A percentile compares a stretch with the other conserved stretches of the same genome.
phyloP scores from a whole-genome alignment of 23 tunicate genomes.

The Botrylloides violaceus region DNA sequence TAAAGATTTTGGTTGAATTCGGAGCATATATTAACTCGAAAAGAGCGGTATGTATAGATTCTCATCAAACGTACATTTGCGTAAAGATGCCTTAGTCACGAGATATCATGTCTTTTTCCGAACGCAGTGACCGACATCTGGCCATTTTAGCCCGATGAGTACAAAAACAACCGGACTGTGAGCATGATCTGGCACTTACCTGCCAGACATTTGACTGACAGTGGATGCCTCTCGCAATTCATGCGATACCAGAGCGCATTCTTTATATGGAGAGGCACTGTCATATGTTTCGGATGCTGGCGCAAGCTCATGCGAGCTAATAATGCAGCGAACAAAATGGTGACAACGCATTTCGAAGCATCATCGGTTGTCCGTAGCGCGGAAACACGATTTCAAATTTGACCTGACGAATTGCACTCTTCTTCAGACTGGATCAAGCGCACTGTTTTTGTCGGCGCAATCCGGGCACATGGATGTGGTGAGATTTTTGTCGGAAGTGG shows the following conservation, averaged over 20 bases:
- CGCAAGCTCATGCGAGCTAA: no score
- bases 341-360: background rate
- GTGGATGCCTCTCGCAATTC: no score
- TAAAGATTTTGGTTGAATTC: constrained; percentile 27
- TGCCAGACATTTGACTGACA: no score
- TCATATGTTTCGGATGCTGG: no score
- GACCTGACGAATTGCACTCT: no score
- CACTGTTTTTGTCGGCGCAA: constrained; percentile 67
- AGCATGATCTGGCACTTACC: no score
- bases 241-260: no score
- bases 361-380: no score
- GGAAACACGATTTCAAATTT: no score
- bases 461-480: constrained; percentile 36
- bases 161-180: no score
- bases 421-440: constrained; percentile 49
- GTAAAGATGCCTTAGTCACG: background rate
- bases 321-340: background rate
- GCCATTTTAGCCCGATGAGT: no score
- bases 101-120: background rate
- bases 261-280: no score
- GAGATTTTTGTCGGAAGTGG: constrained; percentile 17
- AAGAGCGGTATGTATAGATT: constrained; percentile 29
- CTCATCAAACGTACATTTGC: background rate
- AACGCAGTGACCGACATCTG: background rate
- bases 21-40: constrained; percentile 42